phyloP scores from a whole-genome alignment of 2,888 invertebrate species.

The Aphodius sticticus region DNA sequence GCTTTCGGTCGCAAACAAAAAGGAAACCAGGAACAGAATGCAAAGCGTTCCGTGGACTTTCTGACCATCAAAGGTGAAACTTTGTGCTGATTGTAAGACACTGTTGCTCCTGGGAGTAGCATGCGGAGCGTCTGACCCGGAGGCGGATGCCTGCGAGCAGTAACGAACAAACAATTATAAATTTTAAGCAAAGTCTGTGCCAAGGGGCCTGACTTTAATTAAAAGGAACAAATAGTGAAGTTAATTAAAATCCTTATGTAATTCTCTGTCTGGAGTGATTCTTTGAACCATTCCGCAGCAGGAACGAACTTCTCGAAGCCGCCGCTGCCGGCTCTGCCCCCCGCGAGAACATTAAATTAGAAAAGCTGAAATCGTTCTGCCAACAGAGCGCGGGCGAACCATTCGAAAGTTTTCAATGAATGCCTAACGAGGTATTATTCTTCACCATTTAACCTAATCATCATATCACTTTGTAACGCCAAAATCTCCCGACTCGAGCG shows the following conservation, averaged over 20 bases:
- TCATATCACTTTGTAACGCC: slow-evolving; percentile 59
- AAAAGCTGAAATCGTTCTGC: slow-evolving; percentile 56
- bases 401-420: slow-evolving; percentile 60
- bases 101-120: slow-evolving; percentile 5
- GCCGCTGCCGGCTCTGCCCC: slow-evolving; percentile 20
- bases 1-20: neutral
- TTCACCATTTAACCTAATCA: slow-evolving; percentile 61
- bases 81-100: slow-evolving; percentile 16
- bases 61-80: slow-evolving; percentile 11
- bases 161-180: slow-evolving; percentile 36
- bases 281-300: neutral
- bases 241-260: slow-evolving; percentile 51
- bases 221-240: slow-evolving; percentile 45
- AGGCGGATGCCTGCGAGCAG: slow-evolving; percentile 7
- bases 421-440: slow-evolving; percentile 61
- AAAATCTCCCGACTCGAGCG: slow-evolving; percentile 31
- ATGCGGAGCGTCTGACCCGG: neutral
- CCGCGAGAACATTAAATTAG: slow-evolving; percentile 55
- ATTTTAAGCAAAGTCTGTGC: slow-evolving; percentile 30
- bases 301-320: neutral
- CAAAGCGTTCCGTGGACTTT: neutral
- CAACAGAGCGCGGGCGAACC: slow-evolving; percentile 53
- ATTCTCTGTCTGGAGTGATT: slow-evolving; percentile 36
- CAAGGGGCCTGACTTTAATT: slow-evolving; percentile 32
- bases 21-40: neutral